Base-by-base conservation (phyloP, 2,113 vertebrate species). In the Halichoerus grypus region DNA sequence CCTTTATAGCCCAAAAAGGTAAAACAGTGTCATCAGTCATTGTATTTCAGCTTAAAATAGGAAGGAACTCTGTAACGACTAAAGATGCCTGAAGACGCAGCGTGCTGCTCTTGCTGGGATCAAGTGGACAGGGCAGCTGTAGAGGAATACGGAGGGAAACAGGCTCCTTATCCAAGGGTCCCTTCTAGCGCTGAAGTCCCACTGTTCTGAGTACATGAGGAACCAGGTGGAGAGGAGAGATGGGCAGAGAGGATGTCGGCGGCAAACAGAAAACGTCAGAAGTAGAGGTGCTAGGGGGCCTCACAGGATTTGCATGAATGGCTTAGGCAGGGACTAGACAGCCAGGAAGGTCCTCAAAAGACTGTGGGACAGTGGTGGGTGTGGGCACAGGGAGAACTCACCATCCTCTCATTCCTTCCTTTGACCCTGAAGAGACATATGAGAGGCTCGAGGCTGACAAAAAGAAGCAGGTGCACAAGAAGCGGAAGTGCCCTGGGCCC, bases 401-500 rank as follows among this genome's bases (percentile, higher is more conserved):
- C 55, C 33, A 7, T 85, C 63, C 9, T 2, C 7, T 86, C 10
- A 0, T 94, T 77, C 31, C 1, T 91, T 46, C 33, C 36, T 4
- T 21, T 13, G 6, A 5, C 31, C 28, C 4, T 0, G 0, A 98
- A 99, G 99, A 99, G 98, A 99, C 99, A 46, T 99, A 99, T 3
- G 99, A 99, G 97, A 99, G 99, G 1, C 98, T 99, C 11, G 99
- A 99, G 88, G 99, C 99, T 0, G 99, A 99, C 97, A 99, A 99
- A 98, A 99, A 99, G 99, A 99, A 99, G 98, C 99, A 99, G 88
- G 99, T 99, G 7, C 99, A 99, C 92, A 99, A 99, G 99, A 99
- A 99, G 96, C 97, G 99, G 0, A 99, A 99, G 16, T 99, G 99
- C 4, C 99, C 99, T 11, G 99, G 99, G 14, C 99, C 99, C 0